Conservation (phyloP, 1,140 invertebrate species). For the Drosophila parabipectinata region DNA sequence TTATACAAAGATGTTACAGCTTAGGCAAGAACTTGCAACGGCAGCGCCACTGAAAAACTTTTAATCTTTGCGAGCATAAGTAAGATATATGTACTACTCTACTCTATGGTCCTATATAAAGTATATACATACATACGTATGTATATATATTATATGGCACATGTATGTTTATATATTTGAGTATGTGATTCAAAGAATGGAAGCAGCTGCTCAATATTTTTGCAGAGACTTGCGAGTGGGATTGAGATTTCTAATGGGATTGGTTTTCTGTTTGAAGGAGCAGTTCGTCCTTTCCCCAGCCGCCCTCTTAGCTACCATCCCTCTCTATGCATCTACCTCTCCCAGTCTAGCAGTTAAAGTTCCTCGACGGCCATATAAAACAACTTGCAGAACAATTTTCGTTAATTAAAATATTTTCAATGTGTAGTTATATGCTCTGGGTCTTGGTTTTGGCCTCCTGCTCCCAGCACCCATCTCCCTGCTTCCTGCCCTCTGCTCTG, state of each 20-base stretch:
- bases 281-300: neutral
- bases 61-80: constrained; percentile 80
- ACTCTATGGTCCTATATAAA: constrained; percentile 8
- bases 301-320: constrained; percentile 6
- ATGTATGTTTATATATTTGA: constrained; percentile 12
- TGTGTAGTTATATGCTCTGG: constrained; percentile 55
- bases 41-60: constrained; percentile 73
- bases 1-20: constrained; percentile 79
- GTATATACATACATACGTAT: constrained; percentile 8
- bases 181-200: constrained; percentile 59
- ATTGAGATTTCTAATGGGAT: constrained; percentile 81
- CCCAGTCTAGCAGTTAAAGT: constrained; percentile 34
- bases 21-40: constrained; percentile 76
- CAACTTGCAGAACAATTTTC: constrained; percentile 80
- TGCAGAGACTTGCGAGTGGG: constrained; percentile 53
- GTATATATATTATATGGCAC: constrained; percentile 4
- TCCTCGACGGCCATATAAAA: constrained; percentile 59
- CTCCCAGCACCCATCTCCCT: neutral
- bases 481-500: neutral
- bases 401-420: constrained; percentile 82
- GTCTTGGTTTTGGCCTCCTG: constrained; percentile 8
- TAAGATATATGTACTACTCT: constrained; percentile 73
- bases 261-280: constrained; percentile 54
- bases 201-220: constrained; percentile 79
- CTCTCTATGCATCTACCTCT: constrained; percentile 2